Evolutionary conservation across 2,113 vertebrate species (phyloP), one percentile per base, ranked within the genome.

Genomic region (Tylochromis polylepis): DNA sequence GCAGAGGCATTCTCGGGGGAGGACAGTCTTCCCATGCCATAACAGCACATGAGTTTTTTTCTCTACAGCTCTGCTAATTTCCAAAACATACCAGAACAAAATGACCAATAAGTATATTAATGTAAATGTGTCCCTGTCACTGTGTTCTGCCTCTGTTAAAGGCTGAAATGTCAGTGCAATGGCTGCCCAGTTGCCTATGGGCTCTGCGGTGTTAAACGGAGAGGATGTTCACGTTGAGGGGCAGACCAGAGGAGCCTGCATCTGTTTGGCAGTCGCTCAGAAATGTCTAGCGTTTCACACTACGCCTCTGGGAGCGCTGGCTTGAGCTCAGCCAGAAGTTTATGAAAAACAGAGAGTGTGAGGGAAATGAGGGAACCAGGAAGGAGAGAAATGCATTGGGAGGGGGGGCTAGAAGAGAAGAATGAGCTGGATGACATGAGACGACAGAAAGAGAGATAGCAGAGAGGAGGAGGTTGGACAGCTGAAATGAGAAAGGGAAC

Each of bases 251-350:
- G 94, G 88, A 94, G 94, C 89, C 93, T 91, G 95, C 96, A 96
- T 96, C 95, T 96, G 96, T 95, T 94, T 96, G 96, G 96, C 95
- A 90, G 86, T 20, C n/a, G 77, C 93, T 95, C 94, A 95, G 94
- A 94, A 95, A 95, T 84, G 88, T 94, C 95, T 96, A 89, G 93
- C 90, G 83, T 95, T 96, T 95, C 95, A 94, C 93, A 91, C 93
- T 85, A 89, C 77, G 93, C 95, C 94, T 93, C 87, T 89, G 94
- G 95, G 95, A 96, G 84, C 70, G 51, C 87, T 90, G 89, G 91
- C 85, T 87, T 84, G 60, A 31, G 43, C 89, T 87, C 86, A 85
- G 95, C 94, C 94, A 94, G 90, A 89, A 93, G 90, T 94, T 95
- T 95, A 96, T 95, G 94, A 95, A 95, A 96, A 95, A 94, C 96